A percentile compares a stretch with the other conserved stretches of the same genome.
Conservation (phyloP, 2,113 vertebrate genomes). For the Indri indri region DNA sequence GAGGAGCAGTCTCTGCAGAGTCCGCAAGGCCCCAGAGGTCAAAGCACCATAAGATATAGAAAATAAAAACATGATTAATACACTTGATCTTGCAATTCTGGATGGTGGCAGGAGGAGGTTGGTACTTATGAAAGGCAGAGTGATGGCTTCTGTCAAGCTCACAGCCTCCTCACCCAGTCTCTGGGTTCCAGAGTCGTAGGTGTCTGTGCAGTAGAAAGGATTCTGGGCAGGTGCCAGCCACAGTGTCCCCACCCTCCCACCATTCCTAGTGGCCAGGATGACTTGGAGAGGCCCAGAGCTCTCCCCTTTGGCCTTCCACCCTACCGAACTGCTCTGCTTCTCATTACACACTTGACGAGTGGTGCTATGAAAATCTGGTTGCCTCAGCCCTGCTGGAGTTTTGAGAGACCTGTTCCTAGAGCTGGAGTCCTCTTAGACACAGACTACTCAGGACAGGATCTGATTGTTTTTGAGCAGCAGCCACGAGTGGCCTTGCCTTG, state of each 20-base stretch:
- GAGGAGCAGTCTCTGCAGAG: not conserved
- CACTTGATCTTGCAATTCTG: not conserved
- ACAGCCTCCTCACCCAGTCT: not conserved
- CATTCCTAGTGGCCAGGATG: not conserved
- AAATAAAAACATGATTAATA: not conserved
- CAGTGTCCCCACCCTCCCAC: not conserved
- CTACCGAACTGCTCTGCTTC: conserved; percentile 40
- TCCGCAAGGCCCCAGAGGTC: not conserved
- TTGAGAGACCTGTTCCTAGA: conserved; percentile 46
- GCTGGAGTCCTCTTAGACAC: conserved; percentile 55
- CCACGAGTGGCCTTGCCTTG: not conserved
- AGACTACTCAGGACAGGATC: conserved; percentile 45
- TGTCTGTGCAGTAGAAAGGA: not conserved
- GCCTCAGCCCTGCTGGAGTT: conserved; percentile 42
- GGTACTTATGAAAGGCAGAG: not conserved
- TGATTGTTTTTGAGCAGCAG: conserved; percentile 73
- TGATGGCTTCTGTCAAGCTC: not conserved
- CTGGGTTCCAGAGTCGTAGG: not conserved
- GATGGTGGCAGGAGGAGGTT: too few species aligned
- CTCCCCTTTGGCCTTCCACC: not conserved
- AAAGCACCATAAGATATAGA: not conserved
- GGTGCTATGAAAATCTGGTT: conserved; percentile 41
- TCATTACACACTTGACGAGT: conserved; percentile 48
- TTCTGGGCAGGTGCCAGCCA: not conserved
- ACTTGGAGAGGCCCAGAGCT: not conserved